These are phyloP conservation scores for Drosophila kohkoa DNA, from an alignment of 1,140 invertebrate genomes.

Conservation along the genomic window DNA sequence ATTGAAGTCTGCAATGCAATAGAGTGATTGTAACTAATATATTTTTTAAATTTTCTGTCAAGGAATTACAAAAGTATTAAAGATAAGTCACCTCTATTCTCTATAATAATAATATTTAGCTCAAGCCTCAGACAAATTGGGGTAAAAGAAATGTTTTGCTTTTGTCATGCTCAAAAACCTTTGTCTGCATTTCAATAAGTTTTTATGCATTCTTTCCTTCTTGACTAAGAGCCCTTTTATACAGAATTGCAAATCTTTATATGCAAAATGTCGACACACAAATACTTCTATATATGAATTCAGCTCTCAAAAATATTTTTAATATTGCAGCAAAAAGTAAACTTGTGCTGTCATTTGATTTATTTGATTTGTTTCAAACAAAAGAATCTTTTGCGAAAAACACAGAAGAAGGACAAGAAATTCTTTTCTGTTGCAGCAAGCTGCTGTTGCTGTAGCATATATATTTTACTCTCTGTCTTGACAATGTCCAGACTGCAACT, in stretches of 20 bases:
- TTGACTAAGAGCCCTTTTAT: not conserved
- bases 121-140: too few species aligned
- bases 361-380: conserved; percentile 11
- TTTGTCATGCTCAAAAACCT: not conserved
- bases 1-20: too few species aligned
- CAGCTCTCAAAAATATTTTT: conserved; percentile 4
- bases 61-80: too few species aligned
- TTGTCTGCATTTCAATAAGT: not conserved
- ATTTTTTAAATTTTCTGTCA: too few species aligned
- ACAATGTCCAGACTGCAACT: conserved; percentile 25
- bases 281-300: not conserved
- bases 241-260: not conserved
- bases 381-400: not conserved
- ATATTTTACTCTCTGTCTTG: not conserved
- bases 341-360: not conserved
- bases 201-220: not conserved
- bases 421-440: conserved; percentile 21
- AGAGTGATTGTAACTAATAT: too few species aligned
- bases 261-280: not conserved
- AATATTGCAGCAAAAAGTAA: conserved; percentile 2
- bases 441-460: not conserved
- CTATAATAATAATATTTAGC: too few species aligned
- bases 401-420: not conserved
- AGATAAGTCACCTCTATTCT: too few species aligned
- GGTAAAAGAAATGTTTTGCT: too few species aligned